These are phyloP conservation scores for Stenurella melanura DNA, from an alignment of 2,888 invertebrate species.

Conservation along the genomic window DNA sequence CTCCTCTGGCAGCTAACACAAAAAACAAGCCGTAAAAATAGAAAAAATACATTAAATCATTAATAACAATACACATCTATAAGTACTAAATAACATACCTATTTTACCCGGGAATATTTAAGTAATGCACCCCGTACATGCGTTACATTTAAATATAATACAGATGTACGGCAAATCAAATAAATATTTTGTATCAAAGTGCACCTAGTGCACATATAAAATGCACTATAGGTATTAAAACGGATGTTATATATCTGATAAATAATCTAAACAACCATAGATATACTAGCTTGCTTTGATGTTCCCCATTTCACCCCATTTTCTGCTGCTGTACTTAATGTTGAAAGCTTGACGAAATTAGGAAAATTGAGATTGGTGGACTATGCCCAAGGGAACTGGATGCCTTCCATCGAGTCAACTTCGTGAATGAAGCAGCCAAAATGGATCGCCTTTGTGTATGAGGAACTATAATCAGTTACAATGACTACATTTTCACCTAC, in stretches of 20 bases:
- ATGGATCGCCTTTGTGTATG: slow-evolving; percentile 61
- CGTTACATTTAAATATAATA: too few species aligned
- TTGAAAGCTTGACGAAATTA: slow-evolving; percentile 63
- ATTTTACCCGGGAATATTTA: too few species aligned
- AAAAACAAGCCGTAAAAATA: too few species aligned
- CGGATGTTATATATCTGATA: slow-evolving; percentile 21
- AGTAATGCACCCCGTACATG: too few species aligned
- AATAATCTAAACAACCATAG: slow-evolving; percentile 34
- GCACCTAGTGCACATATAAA: too few species aligned
- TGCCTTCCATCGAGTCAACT: slow-evolving; percentile 51
- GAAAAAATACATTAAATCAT: too few species aligned
- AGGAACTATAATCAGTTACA: slow-evolving; percentile 40
- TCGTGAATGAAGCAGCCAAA: slow-evolving; percentile 56
- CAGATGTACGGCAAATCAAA: too few species aligned
- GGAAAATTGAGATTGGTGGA: slow-evolving; percentile 65
- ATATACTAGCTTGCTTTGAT: slow-evolving; percentile 33
- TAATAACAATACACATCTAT: too few species aligned
- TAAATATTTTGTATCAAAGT: too few species aligned
- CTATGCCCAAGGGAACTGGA: slow-evolving; percentile 57
- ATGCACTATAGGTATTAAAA: slow-evolving; percentile 1
- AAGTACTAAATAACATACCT: too few species aligned
- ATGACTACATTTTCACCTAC: slow-evolving; percentile 35
- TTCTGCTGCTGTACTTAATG: slow-evolving; percentile 40
- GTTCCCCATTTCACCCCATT: slow-evolving; percentile 39
- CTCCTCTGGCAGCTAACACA: too few species aligned